Evolutionary conservation across 2,113 vertebrate species (phyloP), one percentile per base, ranked within the genome.

Genomic region (Pica pica): DNA sequence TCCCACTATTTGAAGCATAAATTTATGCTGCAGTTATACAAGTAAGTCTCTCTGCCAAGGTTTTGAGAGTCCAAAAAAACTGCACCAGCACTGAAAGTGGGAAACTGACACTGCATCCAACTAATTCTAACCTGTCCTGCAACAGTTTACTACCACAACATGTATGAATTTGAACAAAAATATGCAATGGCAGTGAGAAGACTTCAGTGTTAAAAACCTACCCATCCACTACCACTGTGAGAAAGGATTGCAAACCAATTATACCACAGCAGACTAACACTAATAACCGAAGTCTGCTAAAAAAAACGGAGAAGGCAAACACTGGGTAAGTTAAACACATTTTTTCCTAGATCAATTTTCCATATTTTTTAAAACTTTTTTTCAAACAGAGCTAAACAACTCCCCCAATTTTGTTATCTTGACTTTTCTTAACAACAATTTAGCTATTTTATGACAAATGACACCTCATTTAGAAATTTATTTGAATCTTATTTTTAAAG

Each of bases 401-500:
- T 83, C 11, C 28, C 22, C 4, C 18, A 39, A 37, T 65, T 87
- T n/a, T 31, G 41, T 69, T 37, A 69, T 46, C 65, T 64, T 79
- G 39, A 60, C 10, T 90, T 79, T 56, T 87, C 28, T 56, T 86
- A 79, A 60, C 24, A 82, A 67, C 2, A 18, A 26, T 77, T 79
- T 50, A 74, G 59, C 18, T 80, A 24, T 76, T 85, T 90, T 50
- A 88, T 35, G 39, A 64, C 50, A 91, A 91, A 93, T 41, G 2
- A 57, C 14, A 50, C 22, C 27, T 67, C 33, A 65, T 31, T 55
- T 63, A 63, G 64, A 88, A 83, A 88, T 73, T 7, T 59, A 76
- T 65, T 42, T 83, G 46, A 83, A 65, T 80, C 57, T 77, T 60
- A 57, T 61, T 90, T 90, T 73, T 46, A 17, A 93, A 94, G 79